These are phyloP conservation scores for Zeus faber DNA, from an alignment of 2,113 vertebrate genomes.

Conservation along the genomic window DNA sequence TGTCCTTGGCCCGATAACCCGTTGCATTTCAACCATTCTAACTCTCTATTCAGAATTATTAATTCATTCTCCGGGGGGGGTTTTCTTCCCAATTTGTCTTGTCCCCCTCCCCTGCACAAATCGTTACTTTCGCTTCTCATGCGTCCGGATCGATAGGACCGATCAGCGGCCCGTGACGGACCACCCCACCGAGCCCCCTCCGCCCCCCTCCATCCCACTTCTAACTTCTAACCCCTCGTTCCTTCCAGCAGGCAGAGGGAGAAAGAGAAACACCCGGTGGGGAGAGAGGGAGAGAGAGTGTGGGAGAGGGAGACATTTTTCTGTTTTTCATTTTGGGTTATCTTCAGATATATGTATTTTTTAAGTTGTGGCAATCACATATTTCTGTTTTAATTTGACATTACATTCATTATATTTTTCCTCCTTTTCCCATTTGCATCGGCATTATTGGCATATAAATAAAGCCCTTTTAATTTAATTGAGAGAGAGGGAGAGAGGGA, in stretches of 20 bases:
- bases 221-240: neutral
- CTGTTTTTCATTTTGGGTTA: too few relatives aligned
- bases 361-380: too few relatives aligned
- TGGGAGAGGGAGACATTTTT: too few relatives aligned
- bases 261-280: neutral
- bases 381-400: too few relatives aligned
- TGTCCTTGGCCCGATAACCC: too few relatives aligned
- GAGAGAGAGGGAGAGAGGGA: constrained; percentile 4
- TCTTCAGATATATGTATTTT: too few relatives aligned
- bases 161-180: constrained; percentile 58
- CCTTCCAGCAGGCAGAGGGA: constrained; percentile 1
- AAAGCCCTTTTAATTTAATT: too few relatives aligned
- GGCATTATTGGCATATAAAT: too few relatives aligned
- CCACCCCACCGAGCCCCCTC: constrained; percentile 38
- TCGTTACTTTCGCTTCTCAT: constrained; percentile 74
- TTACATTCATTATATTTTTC: too few relatives aligned
- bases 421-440: too few relatives aligned
- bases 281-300: neutral
- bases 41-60: constrained; percentile 61
- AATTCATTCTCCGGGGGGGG: too few relatives aligned
- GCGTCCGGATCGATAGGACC: constrained; percentile 67
- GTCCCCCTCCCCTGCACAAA: constrained; percentile 6
- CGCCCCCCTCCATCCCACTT: neutral
- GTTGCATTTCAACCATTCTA: too few relatives aligned
- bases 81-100: constrained; percentile 68